Evolutionary conservation across 2,797 vertebrate genomes (phyloP), one percentile per base, ranked within the genome.

Genomic region (Oreochromis mossambicus): DNA sequence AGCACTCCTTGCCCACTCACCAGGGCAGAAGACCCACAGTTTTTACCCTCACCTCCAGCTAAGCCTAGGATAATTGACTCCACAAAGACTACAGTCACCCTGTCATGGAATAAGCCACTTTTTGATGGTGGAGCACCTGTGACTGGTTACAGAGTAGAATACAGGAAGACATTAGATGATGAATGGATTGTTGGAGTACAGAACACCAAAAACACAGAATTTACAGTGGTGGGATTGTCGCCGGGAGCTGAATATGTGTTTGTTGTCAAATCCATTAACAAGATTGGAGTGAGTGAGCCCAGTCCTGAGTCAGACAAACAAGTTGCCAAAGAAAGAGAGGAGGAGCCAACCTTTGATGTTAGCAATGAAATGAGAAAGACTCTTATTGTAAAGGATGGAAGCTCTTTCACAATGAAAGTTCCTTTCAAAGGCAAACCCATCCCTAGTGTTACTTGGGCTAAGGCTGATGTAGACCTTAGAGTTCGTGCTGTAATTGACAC

Each of bases 361-460:
- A 98, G 98, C 92, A 99, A 97, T 94, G 98, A 99, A 80, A 98
- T 99, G 99, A 96, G 97, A 77, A 99, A 99, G 93, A 99, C 98
- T 79, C 94, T 99, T 86, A 97, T 98, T 93, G 98, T 99, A 73
- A 99, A 97, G 92, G 98, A 99, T 56, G 98, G 98, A 34, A 96
- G 96, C 89, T 99, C 98, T 1, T 99, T 99, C 93, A 99, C 98
- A 66, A 96, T 99, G 95, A 97, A 96, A 50, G 97, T 99, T 78
- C 98, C 98, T 88, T 99, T 98, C 95, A 97, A 95, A 95, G 98
- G 98, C 80, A 99, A 98, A 95, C 99, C 99, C 83, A 91, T 98
- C 61, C 99, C 99, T 80, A 97, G 91, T 85, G 97, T 98, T 76
- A 95, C 95, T 1, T 99, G 99, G 99, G 96, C 94, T 86, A 99